Percentiles rank a stretch among this genome's conserved stretches.
Conservation (phyloP, 2,113 vertebrate genomes). For the Litocranius walleri region DNA sequence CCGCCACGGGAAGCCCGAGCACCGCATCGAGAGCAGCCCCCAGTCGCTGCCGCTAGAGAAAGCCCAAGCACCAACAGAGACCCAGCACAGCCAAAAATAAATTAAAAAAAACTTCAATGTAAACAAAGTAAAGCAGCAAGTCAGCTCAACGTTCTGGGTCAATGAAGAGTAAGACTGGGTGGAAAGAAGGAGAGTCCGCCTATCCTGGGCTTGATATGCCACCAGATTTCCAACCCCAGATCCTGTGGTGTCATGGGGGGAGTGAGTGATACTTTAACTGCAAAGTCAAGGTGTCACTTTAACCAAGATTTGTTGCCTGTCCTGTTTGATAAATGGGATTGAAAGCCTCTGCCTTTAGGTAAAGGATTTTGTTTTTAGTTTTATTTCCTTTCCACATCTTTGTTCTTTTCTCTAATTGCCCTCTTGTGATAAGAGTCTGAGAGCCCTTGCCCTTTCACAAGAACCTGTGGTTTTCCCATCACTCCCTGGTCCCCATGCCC, state of each 20-base stretch:
- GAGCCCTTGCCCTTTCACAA: neutral
- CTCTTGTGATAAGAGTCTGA: neutral
- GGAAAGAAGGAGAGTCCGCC: neutral
- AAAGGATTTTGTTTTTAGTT: neutral
- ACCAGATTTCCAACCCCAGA: neutral
- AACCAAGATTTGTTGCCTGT: neutral
- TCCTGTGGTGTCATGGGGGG: neutral
- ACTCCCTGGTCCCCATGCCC: neutral
- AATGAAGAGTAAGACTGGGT: neutral
- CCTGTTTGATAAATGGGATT: neutral
- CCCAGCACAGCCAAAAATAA: neutral
- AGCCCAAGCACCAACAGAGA: neutral
- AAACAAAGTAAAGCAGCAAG: neutral
- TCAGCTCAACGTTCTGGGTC: too few species aligned
- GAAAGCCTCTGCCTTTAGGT: neutral
- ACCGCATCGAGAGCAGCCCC: neutral
- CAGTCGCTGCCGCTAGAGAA: neutral
- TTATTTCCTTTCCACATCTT: neutral
- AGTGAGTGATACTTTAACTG: neutral
- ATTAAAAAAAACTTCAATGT: neutral
- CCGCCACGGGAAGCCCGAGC: rapidly evolving
- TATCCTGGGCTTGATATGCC: neutral
- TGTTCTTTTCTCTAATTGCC: neutral
- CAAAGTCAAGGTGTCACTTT: neutral
- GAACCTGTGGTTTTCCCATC: neutral